Conservation (phyloP, 2,113 vertebrate genomes). For the Pterophyllum scalare region DNA sequence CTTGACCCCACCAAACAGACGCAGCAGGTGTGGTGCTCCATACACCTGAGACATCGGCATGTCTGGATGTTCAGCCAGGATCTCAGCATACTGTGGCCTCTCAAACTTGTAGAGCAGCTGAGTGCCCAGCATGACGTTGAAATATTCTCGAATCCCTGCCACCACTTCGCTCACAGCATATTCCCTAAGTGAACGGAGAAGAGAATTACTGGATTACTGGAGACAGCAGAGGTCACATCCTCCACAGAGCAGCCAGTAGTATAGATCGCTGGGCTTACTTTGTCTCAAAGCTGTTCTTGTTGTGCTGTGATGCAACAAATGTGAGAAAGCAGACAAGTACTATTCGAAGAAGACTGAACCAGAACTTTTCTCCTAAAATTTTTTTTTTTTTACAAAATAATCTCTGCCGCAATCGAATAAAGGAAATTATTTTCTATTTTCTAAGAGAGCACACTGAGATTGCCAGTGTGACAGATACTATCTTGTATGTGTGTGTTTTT, state of each 20-base stretch:
- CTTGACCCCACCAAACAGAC: constrained; percentile 87
- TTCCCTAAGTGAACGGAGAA: constrained; percentile 78
- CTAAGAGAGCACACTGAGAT: background rate
- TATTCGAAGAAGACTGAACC: background rate
- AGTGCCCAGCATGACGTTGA: constrained; percentile 98
- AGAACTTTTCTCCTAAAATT: too few relatives aligned
- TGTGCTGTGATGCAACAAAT: constrained; percentile 7
- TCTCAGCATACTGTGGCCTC: constrained; percentile 95
- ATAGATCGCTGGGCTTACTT: background rate
- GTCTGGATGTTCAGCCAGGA: constrained; percentile 90
- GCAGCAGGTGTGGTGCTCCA: constrained; percentile 92
- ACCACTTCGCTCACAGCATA: constrained; percentile 96
- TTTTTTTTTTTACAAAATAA: too few relatives aligned
- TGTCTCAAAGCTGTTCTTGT: background rate
- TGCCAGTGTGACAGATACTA: too few relatives aligned
- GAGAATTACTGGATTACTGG: background rate
- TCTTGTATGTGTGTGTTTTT: background rate
- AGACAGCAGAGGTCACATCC: background rate
- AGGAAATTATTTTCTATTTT: background rate
- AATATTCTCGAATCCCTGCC: constrained; percentile 96
- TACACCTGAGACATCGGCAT: constrained; percentile 96
- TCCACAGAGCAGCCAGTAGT: background rate
- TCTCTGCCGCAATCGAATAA: too few relatives aligned
- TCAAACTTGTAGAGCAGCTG: constrained; percentile 98
- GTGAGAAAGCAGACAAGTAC: background rate